Evolutionary conservation across 2,797 vertebrate species (phyloP).

Genomic region (Acrocephalus scirpaceus): DNA sequence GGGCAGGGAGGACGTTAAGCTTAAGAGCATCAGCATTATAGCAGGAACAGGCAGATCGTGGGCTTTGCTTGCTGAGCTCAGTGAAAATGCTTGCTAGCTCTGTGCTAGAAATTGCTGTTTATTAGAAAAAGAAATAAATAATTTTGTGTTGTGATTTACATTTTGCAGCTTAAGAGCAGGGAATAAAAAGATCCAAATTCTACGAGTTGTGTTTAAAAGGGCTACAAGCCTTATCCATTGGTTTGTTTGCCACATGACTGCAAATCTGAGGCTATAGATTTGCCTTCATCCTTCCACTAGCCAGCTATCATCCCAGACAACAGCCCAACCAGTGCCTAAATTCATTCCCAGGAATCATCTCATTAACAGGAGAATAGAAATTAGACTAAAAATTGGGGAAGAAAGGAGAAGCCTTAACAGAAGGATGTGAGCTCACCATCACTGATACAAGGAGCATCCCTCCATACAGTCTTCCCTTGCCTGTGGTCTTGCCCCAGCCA

Average conservation of each 20-base stretch:
- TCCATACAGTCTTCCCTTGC: not conserved
- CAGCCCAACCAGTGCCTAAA: not conserved
- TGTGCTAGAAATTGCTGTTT: slow-evolving; percentile 53
- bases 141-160: slow-evolving; percentile 32
- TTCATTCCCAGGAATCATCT: not conserved
- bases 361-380: not conserved
- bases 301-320: not conserved
- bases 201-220: not conserved
- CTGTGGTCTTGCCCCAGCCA: not conserved
- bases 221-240: not conserved
- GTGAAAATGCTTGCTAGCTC: slow-evolving; percentile 37
- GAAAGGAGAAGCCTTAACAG: not conserved
- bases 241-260: not conserved
- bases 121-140: slow-evolving; percentile 67
- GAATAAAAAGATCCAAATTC: not conserved
- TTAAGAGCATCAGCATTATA: slow-evolving; percentile 52
- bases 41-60: slow-evolving; percentile 36
- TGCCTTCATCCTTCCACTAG: not conserved
- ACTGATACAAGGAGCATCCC: not conserved
- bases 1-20: slow-evolving; percentile 31
- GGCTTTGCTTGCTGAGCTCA: slow-evolving; percentile 55
- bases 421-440: not conserved
- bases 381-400: not conserved
- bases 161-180: slow-evolving; percentile 28
- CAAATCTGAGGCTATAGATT: not conserved